These are phyloP conservation scores for Cyrtorhinus lividipennis DNA, from an alignment of 1,140 invertebrate genomes.

Conservation along the genomic window DNA sequence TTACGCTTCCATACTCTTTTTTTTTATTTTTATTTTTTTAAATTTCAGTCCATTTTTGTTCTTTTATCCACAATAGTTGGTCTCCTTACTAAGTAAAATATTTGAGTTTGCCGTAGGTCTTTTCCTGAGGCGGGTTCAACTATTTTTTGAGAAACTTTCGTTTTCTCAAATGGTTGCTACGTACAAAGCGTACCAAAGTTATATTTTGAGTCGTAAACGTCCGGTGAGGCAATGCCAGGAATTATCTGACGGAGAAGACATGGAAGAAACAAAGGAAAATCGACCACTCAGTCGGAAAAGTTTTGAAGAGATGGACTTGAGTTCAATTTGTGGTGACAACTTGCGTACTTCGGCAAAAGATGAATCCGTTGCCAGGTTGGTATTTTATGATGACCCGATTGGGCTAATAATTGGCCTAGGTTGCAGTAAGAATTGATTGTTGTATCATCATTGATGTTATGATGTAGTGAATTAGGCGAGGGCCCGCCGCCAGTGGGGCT, in stretches of 20 bases:
- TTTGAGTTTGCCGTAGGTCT: slow-evolving; percentile 43
- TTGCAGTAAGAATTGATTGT: too few species aligned
- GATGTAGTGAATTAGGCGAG: neutral
- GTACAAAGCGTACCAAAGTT: slow-evolving; percentile 47
- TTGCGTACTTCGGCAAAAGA: neutral
- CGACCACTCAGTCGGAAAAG: neutral
- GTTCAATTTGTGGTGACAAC: neutral
- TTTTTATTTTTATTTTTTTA: too few species aligned
- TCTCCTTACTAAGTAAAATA: too few species aligned
- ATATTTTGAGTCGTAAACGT: slow-evolving; percentile 35
- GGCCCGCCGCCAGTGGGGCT: slow-evolving; percentile 27
- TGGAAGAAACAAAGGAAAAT: slow-evolving; percentile 1
- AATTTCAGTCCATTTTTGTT: too few species aligned
- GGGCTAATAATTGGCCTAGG: too few species aligned
- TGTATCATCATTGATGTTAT: too few species aligned
- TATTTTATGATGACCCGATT: too few species aligned
- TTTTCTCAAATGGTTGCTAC: slow-evolving; percentile 62
- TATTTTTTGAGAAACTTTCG: slow-evolving; percentile 64
- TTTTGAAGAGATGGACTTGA: slow-evolving; percentile 27
- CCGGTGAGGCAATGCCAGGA: slow-evolving; percentile 25
- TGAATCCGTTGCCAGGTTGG: neutral
- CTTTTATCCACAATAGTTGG: too few species aligned
- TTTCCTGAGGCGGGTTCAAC: slow-evolving; percentile 61
- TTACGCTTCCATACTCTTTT: too few species aligned
- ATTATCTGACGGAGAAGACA: slow-evolving; percentile 8